Evolutionary conservation across 2,113 vertebrate genomes (phyloP), one percentile per base, ranked within the genome.

Genomic region (Parotia lawesii): DNA sequence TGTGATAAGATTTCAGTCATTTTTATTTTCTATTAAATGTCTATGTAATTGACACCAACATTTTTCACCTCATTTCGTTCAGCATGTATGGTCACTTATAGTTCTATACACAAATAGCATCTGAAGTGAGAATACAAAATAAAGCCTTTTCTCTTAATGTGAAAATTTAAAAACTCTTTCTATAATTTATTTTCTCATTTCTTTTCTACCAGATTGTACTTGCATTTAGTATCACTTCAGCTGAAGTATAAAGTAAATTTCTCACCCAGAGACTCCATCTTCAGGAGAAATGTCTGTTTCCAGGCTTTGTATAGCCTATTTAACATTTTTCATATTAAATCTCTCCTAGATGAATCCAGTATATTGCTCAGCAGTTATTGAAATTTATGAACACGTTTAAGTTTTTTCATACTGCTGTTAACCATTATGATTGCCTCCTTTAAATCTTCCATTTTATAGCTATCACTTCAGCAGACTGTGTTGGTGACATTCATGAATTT

Each of bases 321-420:
- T 93, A 95, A 89, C 87, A 94, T 96, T 94, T 96, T 84, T 93
- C 94, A 95, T 81, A 91, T 95, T 94, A 95, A 94, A 95, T 93
- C 75, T 84, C 79, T 77, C 75, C 78, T 91, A 74, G 90, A 94
- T 88, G 85, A 96, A 90, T 86, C 85, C 79, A 72, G 60, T 67
- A 74, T 94, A 93, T 94, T 90, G 89, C 93, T 94, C 87, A 73
- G 93, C 87, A 88, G 85, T 94, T 95, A 93, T 60, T 96, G 94
- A 93, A 94, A 95, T 96, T 95, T 93, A 95, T 95, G 91, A 95
- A 94, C 78, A 58, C 37, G 91, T 90, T 96, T 91, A 91, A 95
- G 90, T 67, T 93, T 93, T 96, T 89, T 93, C 82, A 87, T 61
- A 87, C 75, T 3, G 56, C 94, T 85, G 72, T 95, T 95, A 96